Conservation (phyloP, 2,888 invertebrate genomes). For the Plebejus melissa region DNA sequence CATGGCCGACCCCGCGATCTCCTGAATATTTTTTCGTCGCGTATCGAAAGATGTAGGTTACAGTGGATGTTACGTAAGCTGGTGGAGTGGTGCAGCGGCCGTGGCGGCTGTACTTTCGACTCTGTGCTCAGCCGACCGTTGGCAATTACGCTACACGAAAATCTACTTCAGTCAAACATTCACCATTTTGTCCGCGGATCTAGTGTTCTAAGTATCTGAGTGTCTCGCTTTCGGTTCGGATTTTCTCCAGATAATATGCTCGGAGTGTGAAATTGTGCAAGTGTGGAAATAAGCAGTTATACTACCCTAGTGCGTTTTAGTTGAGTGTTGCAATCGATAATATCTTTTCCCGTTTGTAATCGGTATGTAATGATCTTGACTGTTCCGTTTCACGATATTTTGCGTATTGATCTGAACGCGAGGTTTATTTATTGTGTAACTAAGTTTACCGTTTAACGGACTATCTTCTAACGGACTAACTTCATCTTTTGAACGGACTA, state of each 20-base stretch:
- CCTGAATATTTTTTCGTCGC: constrained; percentile 47
- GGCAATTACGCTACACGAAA: constrained; percentile 66
- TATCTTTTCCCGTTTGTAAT: constrained; percentile 21
- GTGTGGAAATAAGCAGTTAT: constrained; percentile 20
- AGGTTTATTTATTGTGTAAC: constrained; percentile 20
- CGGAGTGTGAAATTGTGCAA: constrained; percentile 29
- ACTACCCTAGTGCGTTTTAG: constrained; percentile 11
- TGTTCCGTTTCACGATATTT: constrained; percentile 16
- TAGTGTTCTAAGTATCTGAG: constrained; percentile 49
- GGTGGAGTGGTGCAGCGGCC: constrained; percentile 63
- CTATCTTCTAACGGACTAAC: not conserved
- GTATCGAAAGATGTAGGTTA: constrained; percentile 57
- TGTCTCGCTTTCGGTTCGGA: constrained; percentile 28
- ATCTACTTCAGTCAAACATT: constrained; percentile 73
- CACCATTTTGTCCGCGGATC: constrained; percentile 69
- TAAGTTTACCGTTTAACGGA: not conserved
- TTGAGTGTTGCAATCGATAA: constrained; percentile 27
- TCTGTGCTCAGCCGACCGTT: constrained; percentile 61
- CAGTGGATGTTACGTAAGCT: constrained; percentile 72
- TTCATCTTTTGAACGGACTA: not conserved
- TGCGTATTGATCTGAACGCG: constrained; percentile 27
- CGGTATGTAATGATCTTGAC: constrained; percentile 29
- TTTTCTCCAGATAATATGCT: constrained; percentile 22
- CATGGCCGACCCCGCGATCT: constrained; percentile 72
- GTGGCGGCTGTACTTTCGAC: constrained; percentile 63